Conservation (phyloP, 2,888 invertebrate species). For the Seira sanloemensis region DNA sequence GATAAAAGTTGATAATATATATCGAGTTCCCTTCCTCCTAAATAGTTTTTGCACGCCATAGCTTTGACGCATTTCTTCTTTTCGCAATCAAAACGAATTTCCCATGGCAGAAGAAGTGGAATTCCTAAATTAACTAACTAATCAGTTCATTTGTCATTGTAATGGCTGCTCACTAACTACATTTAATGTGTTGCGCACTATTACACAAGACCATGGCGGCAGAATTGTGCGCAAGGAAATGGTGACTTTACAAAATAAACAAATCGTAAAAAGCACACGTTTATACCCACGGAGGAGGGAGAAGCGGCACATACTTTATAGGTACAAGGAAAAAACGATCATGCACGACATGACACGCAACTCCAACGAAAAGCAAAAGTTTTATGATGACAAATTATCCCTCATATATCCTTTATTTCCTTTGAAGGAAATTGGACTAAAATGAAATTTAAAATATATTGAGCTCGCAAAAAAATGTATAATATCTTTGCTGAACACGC, state of each 20-base stretch:
- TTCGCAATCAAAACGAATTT: background rate
- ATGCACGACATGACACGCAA: background rate
- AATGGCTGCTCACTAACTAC: constrained; percentile 22
- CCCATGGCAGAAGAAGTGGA: background rate
- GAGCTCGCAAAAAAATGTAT: background rate
- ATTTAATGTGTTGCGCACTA: background rate
- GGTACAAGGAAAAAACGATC: background rate
- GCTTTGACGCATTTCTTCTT: background rate
- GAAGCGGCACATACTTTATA: background rate
- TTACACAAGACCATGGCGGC: background rate
- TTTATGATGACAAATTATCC: constrained; percentile 44
- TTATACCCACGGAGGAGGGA: background rate
- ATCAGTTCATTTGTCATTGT: constrained; percentile 55
- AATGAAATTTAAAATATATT: background rate
- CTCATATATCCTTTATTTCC: constrained; percentile 35
- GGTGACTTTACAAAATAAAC: background rate
- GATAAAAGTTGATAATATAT: background rate
- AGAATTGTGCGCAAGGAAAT: too few relatives aligned
- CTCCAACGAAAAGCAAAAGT: constrained; percentile 5
- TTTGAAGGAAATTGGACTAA: background rate
- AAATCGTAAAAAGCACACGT: background rate
- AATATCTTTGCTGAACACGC: background rate
- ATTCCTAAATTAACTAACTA: constrained; percentile 20
- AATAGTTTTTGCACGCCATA: constrained; percentile 2
- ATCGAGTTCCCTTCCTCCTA: constrained; percentile 34